These are phyloP conservation scores for Matsumyia berberina DNA, from an alignment of 2,888 invertebrate species.

Conservation along the genomic window DNA sequence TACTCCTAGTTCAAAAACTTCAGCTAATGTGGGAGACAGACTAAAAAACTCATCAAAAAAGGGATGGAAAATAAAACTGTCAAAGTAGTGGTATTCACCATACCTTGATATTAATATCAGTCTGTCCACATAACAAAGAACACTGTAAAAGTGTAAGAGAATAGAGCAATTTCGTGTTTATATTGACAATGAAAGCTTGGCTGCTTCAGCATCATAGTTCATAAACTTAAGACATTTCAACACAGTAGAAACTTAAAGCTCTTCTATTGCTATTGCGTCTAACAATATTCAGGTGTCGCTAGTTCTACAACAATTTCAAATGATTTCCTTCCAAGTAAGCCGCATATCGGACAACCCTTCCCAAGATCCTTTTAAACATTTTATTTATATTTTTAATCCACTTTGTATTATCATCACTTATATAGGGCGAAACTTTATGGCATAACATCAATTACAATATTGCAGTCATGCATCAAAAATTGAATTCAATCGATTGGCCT, in stretches of 20 bases:
- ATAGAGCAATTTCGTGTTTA: too few species aligned
- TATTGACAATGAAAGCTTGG: constrained; percentile 11
- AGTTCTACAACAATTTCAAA: constrained; percentile 4
- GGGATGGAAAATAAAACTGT: too few species aligned
- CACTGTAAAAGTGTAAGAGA: too few species aligned
- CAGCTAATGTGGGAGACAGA: too few species aligned
- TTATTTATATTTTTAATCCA: constrained; percentile 28
- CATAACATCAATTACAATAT: constrained; percentile 56
- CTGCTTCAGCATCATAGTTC: neutral
- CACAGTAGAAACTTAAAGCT: constrained; percentile 17
- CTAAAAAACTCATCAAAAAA: too few species aligned
- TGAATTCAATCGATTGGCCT: constrained; percentile 64
- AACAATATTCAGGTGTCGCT: constrained; percentile 46
- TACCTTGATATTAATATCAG: too few species aligned
- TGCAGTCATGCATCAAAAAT: constrained; percentile 44
- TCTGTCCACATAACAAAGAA: too few species aligned
- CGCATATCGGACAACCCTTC: neutral
- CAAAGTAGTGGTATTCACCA: too few species aligned
- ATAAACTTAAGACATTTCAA: neutral
- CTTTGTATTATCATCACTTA: constrained; percentile 36
- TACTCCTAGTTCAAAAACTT: too few species aligned
- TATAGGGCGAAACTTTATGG: constrained; percentile 20
- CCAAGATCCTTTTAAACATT: neutral
- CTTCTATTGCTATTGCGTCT: neutral
- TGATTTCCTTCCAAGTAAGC: neutral